A percentile compares a stretch with the other conserved stretches of the same genome.
Conservation (phyloP, 2,888 invertebrate genomes). For the Synanthedon andrenaeformis region DNA sequence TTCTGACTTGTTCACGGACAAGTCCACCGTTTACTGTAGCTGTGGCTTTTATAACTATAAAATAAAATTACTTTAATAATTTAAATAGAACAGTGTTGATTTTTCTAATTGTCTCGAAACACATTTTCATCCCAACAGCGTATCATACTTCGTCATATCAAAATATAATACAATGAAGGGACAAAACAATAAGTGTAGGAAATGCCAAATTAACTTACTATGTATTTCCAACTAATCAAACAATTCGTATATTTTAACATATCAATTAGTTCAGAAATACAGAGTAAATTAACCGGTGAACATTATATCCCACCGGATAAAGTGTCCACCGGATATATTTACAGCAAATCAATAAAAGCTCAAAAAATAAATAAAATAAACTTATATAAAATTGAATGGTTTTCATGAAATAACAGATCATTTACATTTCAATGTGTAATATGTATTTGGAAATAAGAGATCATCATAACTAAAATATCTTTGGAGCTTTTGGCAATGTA, state of each 20-base stretch:
- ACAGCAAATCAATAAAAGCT: conserved; percentile 9
- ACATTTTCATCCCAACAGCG: conserved; percentile 5
- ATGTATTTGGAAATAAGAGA: conserved; percentile 2
- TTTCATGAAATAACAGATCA: neutral
- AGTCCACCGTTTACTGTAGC: no score
- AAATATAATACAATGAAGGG: conserved; percentile 7
- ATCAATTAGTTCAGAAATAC: neutral
- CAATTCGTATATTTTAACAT: neutral
- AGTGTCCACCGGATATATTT: neutral
- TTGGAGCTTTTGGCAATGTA: conserved; percentile 12
- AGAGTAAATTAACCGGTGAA: neutral
- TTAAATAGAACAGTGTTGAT: no score
- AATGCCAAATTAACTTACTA: conserved; percentile 4
- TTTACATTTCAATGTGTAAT: conserved; percentile 5
- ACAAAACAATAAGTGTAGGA: conserved; percentile 7
- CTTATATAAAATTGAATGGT: conserved; percentile 1
- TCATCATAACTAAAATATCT: conserved; percentile 6
- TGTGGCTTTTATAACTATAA: no score
- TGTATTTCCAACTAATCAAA: conserved; percentile 5
- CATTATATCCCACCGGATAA: neutral
- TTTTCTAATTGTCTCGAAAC: no score
- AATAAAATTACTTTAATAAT: no score
- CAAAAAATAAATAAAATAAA: conserved; percentile 7
- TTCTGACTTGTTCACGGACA: no score
- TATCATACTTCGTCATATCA: conserved; percentile 1